Percentiles rank a stretch among this genome's conserved stretches.
phyloP scores from a whole-genome alignment of 2,113 vertebrate genomes.

The Semicossyphus pulcher region DNA sequence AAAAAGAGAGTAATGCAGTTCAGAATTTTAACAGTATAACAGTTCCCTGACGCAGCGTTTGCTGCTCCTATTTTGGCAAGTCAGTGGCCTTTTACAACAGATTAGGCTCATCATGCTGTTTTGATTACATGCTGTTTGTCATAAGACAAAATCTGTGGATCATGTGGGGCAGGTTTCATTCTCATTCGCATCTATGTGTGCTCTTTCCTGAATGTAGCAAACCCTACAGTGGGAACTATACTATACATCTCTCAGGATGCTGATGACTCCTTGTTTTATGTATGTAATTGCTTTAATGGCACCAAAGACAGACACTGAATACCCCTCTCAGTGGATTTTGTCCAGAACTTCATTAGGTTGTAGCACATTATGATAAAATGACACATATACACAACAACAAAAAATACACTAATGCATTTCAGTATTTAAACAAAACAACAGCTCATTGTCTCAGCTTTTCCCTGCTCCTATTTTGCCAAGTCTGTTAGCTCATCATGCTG shows the following conservation, averaged over 20 bases:
- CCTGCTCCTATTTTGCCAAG: neutral
- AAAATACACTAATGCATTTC: neutral
- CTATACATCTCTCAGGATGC: neutral
- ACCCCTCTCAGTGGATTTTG: too few relatives aligned
- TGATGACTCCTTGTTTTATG: slow-evolving; percentile 14
- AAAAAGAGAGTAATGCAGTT: too few relatives aligned
- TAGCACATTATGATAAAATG: too few relatives aligned
- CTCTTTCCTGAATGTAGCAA: neutral
- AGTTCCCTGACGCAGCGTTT: neutral
- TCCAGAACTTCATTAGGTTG: too few relatives aligned
- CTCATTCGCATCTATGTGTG: neutral
- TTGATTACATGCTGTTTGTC: neutral
- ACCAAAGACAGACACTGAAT: neutral
- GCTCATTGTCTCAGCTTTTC: neutral
- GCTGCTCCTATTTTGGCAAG: neutral
- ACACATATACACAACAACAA: neutral
- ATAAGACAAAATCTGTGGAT: neutral
- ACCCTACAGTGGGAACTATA: neutral
- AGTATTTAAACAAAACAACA: neutral
- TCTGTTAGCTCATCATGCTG: neutral
- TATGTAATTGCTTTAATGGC: neutral
- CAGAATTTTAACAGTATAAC: neutral
- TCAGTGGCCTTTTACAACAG: neutral
- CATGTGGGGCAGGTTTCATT: neutral
- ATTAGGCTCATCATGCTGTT: neutral